Conservation (phyloP, 2,888 invertebrate species). For the Sialis lutaria region DNA sequence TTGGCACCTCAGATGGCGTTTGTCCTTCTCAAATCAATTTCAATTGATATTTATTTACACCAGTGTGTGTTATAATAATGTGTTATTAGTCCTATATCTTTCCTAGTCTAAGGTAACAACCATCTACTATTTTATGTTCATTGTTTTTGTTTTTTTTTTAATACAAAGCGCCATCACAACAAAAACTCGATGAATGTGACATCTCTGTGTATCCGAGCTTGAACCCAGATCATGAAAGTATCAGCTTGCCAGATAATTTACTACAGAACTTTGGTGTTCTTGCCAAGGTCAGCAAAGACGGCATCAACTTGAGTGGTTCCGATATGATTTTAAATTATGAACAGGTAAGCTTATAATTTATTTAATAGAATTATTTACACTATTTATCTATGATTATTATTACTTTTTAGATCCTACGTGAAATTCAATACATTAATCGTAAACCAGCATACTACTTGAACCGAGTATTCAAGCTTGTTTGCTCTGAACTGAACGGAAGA, state of each 20-base stretch:
- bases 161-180: conserved; percentile 20
- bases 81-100: no score
- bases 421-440: conserved; percentile 85
- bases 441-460: conserved; percentile 92
- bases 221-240: conserved; percentile 88
- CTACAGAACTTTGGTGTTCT: conserved; percentile 58
- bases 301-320: conserved; percentile 63
- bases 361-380: conserved; percentile 19
- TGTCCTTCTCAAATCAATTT: no score
- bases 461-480: conserved; percentile 87
- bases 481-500: conserved; percentile 83
- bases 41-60: no score
- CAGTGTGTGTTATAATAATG: no score
- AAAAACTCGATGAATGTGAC: conserved; percentile 81
- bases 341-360: conserved; percentile 28
- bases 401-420: conserved; percentile 36
- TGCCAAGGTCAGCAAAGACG: conserved; percentile 80
- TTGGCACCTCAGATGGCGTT: no score
- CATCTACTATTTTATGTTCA: no score
- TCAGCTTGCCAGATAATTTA: conserved; percentile 55
- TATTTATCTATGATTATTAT: conserved; percentile 5
- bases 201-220: conserved; percentile 88
- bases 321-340: conserved; percentile 65
- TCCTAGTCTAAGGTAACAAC: no score
- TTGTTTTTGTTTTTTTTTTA: no score